These are phyloP conservation scores for Epinotia ramella DNA, from an alignment of 2,888 invertebrate genomes.

Conservation along the genomic window DNA sequence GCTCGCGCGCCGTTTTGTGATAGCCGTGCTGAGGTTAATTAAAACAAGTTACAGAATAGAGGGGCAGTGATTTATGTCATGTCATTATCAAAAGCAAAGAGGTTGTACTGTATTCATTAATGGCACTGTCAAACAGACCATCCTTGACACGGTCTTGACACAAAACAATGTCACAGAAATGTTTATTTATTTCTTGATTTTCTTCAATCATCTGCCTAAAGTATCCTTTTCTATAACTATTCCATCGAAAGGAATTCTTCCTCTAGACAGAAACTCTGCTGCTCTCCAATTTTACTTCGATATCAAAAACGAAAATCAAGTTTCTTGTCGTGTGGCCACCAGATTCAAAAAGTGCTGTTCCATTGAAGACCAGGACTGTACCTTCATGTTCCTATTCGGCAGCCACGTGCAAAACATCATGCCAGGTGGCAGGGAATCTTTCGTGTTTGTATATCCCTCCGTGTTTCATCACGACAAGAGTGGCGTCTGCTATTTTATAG, in stretches of 20 bases:
- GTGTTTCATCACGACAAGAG: conserved; percentile 39
- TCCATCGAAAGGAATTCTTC: conserved; percentile 28
- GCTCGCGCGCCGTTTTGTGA: too few species aligned
- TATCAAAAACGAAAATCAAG: conserved; percentile 23
- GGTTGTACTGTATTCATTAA: neutral
- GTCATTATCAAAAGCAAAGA: neutral
- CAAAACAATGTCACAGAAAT: conserved; percentile 26
- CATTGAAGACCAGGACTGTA: conserved; percentile 13
- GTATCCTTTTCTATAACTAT: conserved; percentile 19
- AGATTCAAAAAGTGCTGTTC: conserved; percentile 30
- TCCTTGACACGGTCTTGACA: neutral
- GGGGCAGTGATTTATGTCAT: too few species aligned
- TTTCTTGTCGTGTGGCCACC: conserved; percentile 17
- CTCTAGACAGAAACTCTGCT: conserved; percentile 25
- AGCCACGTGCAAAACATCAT: neutral
- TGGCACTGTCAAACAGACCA: neutral
- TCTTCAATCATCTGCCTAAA: conserved; percentile 15
- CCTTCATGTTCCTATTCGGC: conserved; percentile 26
- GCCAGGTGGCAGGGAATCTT: conserved; percentile 22
- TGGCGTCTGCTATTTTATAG: conserved; percentile 26
- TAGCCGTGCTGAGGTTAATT: too few species aligned
- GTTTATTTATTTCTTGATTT: conserved; percentile 33
- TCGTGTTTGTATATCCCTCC: conserved; percentile 35
- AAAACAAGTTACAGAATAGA: too few species aligned
- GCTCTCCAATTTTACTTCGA: conserved; percentile 36